Evolutionary conservation across 2,797 vertebrate species (phyloP), one percentile per base, ranked within the genome.

Genomic region (Strix occidentalis): DNA sequence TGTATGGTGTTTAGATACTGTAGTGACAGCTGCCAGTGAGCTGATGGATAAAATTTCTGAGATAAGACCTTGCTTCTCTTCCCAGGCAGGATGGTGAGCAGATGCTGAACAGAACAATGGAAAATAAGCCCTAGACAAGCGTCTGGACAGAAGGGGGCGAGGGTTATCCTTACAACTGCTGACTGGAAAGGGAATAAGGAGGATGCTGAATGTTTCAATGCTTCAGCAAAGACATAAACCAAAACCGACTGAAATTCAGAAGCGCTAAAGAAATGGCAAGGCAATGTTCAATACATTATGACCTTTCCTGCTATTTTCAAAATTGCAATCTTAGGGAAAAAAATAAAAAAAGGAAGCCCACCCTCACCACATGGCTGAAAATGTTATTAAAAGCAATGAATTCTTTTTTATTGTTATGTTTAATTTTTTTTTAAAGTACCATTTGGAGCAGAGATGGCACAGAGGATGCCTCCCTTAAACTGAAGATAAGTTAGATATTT

Each of bases 301-400:
- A 65, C 70, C 69, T 93, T 77, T 86, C 69, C 84, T 82, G 76
- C 93, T 87, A 78, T 87, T 77, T 91, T 96, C 83, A 87, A 87
- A 91, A 91, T 46, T 81, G 82, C 87, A 39, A 3, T 84, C 64
- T 72, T 56, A 26, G 39, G 35, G 48, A 1, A 3, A 35, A 68
- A 60, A 79, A 58, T 10, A 48, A 35, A 35, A 50, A 65, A 61
- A 92, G 11, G 51, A 71, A 95, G 43, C 88, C 76, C 80, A 88
- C 72, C 91, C 79, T 74, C 26, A 48, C 54, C 82, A 86, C 89
- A 9, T 46, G 61, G 54, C 51, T 86, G 63, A 63, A 96, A 95
- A 92, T 90, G 75, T 96, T 96, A 94, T 96, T 91, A 94, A 95
- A 95, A 88, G 88, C 90, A 85, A 93, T 94, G 93, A 95, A 96